phyloP scores from a whole-genome alignment of 2,797 vertebrate species.

The Ataeniobius toweri region DNA sequence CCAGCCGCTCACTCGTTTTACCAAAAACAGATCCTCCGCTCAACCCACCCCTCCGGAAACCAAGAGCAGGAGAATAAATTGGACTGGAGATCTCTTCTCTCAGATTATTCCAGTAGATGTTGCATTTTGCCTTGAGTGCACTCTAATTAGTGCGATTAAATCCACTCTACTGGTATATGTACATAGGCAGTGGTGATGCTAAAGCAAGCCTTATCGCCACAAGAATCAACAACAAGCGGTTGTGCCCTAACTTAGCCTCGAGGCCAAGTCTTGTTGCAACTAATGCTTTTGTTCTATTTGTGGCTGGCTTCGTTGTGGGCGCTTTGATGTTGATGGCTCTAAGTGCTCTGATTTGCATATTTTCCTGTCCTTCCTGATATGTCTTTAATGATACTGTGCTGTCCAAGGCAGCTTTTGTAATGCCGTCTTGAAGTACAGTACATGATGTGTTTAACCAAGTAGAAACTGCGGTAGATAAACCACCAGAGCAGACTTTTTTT shows the following conservation, averaged over 20 bases:
- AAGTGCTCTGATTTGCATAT: constrained; percentile 81
- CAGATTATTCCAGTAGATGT: constrained; percentile 84
- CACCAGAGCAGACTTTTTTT: constrained; percentile 20
- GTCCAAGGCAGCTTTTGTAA: constrained; percentile 62
- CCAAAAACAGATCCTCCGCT: constrained; percentile 73
- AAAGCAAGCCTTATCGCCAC: constrained; percentile 85
- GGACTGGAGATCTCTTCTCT: constrained; percentile 82
- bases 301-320: constrained; percentile 76
- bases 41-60: constrained; percentile 55
- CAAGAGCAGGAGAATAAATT: constrained; percentile 77
- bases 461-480: constrained; percentile 36
- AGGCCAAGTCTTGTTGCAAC: constrained; percentile 82
- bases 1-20: constrained; percentile 70
- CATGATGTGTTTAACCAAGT: constrained; percentile 43
- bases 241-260: constrained; percentile 78
- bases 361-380: constrained; percentile 64
- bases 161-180: constrained; percentile 84
- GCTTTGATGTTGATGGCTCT: constrained; percentile 82
- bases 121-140: constrained; percentile 84
- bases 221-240: constrained; percentile 85
- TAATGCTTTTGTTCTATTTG: constrained; percentile 86
- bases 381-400: constrained; percentile 76
- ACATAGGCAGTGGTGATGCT: constrained; percentile 82
- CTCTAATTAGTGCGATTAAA: constrained; percentile 89
- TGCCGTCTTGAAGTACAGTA: constrained; percentile 36